A percentile compares a stretch with the other conserved stretches of the same genome.
phyloP scores from a whole-genome alignment of 1,140 invertebrate genomes.

The Vanessa tameamea region DNA sequence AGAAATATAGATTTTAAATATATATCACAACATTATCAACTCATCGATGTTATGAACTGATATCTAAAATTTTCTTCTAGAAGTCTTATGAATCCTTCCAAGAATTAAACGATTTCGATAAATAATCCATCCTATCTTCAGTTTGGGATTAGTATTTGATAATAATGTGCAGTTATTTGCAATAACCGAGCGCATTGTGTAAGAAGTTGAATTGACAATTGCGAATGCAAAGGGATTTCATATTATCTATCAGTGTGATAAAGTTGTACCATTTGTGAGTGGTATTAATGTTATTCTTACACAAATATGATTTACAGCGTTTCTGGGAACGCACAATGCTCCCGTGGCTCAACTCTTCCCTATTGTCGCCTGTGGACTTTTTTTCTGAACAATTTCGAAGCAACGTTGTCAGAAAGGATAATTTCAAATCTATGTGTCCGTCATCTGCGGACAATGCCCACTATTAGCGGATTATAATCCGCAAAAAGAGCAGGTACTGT shows the following conservation, averaged over 20 bases:
- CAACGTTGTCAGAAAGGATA: slow-evolving; percentile 40
- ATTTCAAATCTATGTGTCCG: slow-evolving; percentile 55
- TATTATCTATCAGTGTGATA: slow-evolving; percentile 18
- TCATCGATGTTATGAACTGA: too few relatives aligned
- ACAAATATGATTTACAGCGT: slow-evolving; percentile 41
- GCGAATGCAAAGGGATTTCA: slow-evolving; percentile 24
- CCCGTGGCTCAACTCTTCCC: slow-evolving; percentile 36
- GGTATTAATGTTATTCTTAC: slow-evolving; percentile 21
- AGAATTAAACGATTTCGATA: slow-evolving; percentile 18
- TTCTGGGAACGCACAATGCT: slow-evolving; percentile 36
- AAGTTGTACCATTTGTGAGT: slow-evolving; percentile 23
- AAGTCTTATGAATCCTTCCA: neutral
- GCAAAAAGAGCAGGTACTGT: slow-evolving; percentile 69
- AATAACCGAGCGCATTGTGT: slow-evolving; percentile 29
- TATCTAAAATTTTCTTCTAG: neutral
- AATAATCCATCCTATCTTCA: slow-evolving; percentile 9
- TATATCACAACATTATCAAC: too few relatives aligned
- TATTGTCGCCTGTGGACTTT: slow-evolving; percentile 27
- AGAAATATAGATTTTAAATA: too few relatives aligned
- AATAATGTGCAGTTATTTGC: slow-evolving; percentile 38
- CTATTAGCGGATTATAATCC: slow-evolving; percentile 72
- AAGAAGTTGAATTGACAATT: slow-evolving; percentile 28
- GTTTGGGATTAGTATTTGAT: slow-evolving; percentile 24
- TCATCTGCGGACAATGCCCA: slow-evolving; percentile 72
- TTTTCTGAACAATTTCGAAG: slow-evolving; percentile 28